Base-by-base conservation (phyloP, 2,797 vertebrate species). In the Scolopax rusticola region DNA sequence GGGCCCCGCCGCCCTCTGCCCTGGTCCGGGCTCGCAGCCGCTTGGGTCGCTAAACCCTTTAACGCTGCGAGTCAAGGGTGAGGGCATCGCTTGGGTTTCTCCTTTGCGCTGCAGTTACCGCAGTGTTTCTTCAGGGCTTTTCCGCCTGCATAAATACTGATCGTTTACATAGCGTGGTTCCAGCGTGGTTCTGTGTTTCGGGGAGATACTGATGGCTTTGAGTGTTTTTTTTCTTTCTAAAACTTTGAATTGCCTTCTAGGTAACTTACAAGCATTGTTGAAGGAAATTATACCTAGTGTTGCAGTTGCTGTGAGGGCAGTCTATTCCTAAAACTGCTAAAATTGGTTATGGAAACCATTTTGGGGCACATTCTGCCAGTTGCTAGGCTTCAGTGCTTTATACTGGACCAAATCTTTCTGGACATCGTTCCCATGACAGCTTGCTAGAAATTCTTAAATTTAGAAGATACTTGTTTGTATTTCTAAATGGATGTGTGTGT, bases 11-110 rank as follows among this genome's bases (percentile, higher is more conserved):
- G 2, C 13, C 6, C 14, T 54, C 40, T 6, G 3, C 8, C 8
- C 3, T 2, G 4, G 4, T 2, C 28, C 20, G 51, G 27, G 25
- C 40, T 4, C 1, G 40, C 27, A 8, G 33, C n/a, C 21, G 4
- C 4, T 1, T 2, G 1, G 21, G 32, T 7, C 5, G 51, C 9
- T 17, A 6, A 11, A 6, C 23, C 12, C 0, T 6, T 8, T 14
- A 8, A 6, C 9, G 12, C 2, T 6, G 33, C 3, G 3, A 27
- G 21, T 6, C n/a, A 6, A 8, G 24, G 30, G 13, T 16, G 3
- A 3, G 30, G 24, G 41, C 3, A 0, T 7, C 5, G 2, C 5
- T 1, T 3, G 11, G 12, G 19, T 9, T 33, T 57, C 30, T 3
- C 2, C 8, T n/a, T 15, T 20, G 24, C 6, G 0, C 11, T 30